These are phyloP conservation scores for Symphodus melops DNA, from an alignment of 2,113 vertebrate species.

Conservation along the genomic window DNA sequence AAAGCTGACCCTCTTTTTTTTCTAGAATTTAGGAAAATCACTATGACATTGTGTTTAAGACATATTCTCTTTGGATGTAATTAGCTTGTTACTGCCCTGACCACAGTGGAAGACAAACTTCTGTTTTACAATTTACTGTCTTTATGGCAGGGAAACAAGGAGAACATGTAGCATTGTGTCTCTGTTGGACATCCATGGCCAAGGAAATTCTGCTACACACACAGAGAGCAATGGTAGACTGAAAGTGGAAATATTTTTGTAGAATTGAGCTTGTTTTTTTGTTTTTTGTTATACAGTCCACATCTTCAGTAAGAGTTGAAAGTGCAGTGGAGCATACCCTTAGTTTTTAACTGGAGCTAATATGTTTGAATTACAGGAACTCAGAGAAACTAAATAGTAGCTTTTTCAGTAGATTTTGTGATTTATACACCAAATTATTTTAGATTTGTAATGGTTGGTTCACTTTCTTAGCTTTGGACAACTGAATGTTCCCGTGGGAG, in stretches of 20 bases:
- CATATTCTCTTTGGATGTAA: constrained; percentile 39
- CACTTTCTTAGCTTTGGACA: constrained; percentile 10
- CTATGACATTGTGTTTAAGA: constrained; percentile 46
- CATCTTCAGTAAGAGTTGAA: constrained; percentile 5
- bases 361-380: constrained; percentile 28
- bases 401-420: neutral
- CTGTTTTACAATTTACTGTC: constrained; percentile 47
- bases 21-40: constrained; percentile 12
- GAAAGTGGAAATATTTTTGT: neutral
- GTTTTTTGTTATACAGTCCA: constrained; percentile 6
- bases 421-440: constrained; percentile 24
- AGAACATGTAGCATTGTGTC: constrained; percentile 4
- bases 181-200: neutral
- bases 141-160: constrained; percentile 12
- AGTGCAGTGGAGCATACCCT: neutral
- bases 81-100: constrained; percentile 38
- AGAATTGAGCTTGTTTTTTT: neutral
- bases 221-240: neutral
- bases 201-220: constrained; percentile 4
- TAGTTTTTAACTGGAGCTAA: constrained; percentile 37
- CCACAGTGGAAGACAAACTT: constrained; percentile 45
- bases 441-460: neutral
- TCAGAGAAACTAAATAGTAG: constrained; percentile 14
- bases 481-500: constrained; percentile 17
- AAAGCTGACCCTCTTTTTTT: constrained; percentile 47